Evolutionary conservation across 2,888 invertebrate species (phyloP), one percentile per base, ranked within the genome.

Genomic region (Brenthis ino): DNA sequence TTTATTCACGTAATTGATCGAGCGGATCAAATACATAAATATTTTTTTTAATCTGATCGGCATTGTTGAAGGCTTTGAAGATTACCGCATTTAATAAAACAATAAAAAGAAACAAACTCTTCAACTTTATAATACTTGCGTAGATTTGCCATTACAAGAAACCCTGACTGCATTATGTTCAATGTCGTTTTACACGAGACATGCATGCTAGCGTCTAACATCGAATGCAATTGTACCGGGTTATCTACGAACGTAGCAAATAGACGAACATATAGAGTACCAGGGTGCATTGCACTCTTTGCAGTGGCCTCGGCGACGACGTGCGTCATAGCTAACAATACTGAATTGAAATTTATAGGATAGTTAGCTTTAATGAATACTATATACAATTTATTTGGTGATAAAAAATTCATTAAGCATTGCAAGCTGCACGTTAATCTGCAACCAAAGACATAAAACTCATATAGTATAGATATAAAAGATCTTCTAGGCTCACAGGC

Each of bases 301-400:
- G 79, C 78, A 77, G 56, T 71, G 80, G 79, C 81, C 82, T 80
- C 82, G 79, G 66, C 58, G 69, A 72, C 77, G 78, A 72, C 77
- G 78, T 80, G 80, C 84, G 85, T 88, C 87, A 87, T 70, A 47
- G 64, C 64, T 67, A 70, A 73, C 74, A 75, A 75, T 70, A 64
- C 70, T 71, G 68, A 71, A 72, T 74, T 72, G 70, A 68, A 74
- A 72, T 70, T 54, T 56, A 67, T 54, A 50, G 54, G 20, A 55
- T 48, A 61, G 11, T 57, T n/a, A 57, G 3, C 16, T 37, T 56
- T 51, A 55, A 55, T 56, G 14, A 67, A 56, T 51, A 56, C 50
- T 43, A 56, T 12, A 20, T 16, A 24, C 16, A 13, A 55, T 54
- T 54, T 13, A 53, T 54, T 47, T 33, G 6, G 47, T 58, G 5